Percentiles rank a stretch among this genome's conserved stretches.
These are phyloP conservation scores for Hemichromis elongatus DNA, from an alignment of 2,113 vertebrate genomes.

Conservation along the genomic window DNA sequence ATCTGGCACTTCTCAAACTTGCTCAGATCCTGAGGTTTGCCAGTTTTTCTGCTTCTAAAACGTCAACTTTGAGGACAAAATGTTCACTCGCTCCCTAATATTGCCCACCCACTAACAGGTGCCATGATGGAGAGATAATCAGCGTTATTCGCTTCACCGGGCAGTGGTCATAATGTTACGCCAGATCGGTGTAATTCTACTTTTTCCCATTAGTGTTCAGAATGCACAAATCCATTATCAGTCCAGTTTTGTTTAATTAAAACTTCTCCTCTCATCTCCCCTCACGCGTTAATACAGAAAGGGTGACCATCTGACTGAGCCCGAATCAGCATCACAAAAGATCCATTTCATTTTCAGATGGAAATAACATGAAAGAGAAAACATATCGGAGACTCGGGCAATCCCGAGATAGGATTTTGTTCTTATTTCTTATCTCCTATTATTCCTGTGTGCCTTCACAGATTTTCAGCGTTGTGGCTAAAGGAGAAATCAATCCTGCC, in stretches of 20 bases:
- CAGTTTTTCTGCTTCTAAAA: not conserved
- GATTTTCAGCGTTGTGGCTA: slow-evolving; percentile 21
- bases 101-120: not conserved
- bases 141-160: not conserved
- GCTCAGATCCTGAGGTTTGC: not conserved
- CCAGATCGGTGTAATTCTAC: not conserved
- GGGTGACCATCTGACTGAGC: not conserved
- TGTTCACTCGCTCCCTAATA: not conserved
- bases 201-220: not conserved
- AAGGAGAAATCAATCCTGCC: slow-evolving; percentile 55
- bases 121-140: not conserved
- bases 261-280: not conserved
- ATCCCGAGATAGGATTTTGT: slow-evolving; percentile 38
- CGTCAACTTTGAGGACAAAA: not conserved
- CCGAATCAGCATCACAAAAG: slow-evolving; percentile 44
- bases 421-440: slow-evolving; percentile 48
- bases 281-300: not conserved
- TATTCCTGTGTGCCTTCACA: slow-evolving; percentile 27
- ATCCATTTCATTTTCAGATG: slow-evolving; percentile 44
- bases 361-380: slow-evolving; percentile 48
- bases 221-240: not conserved
- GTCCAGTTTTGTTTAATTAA: not conserved
- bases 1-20: not conserved
- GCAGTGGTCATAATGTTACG: not conserved
- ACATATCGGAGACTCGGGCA: slow-evolving; percentile 23